A percentile compares a stretch with the other conserved stretches of the same genome.
Conservation (phyloP, 2,113 vertebrate genomes). For the Poicephalus meyeri region DNA sequence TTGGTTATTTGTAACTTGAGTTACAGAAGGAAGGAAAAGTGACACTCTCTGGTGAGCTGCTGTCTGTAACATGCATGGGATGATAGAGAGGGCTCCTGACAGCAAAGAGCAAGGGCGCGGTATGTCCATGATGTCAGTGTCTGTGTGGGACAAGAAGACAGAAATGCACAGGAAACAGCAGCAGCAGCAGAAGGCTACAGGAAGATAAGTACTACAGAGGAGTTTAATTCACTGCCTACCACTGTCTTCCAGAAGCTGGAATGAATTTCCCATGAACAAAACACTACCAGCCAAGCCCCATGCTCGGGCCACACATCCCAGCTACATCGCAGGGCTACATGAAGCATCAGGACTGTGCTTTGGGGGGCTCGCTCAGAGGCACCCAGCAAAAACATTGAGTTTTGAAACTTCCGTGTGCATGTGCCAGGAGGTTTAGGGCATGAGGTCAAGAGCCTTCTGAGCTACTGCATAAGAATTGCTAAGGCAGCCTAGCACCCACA, state of each 20-base stretch:
- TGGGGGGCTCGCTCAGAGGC: fast-evolving
- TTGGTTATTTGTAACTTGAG: neutral
- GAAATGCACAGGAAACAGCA: neutral
- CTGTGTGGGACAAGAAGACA: fast-evolving
- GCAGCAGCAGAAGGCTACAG: neutral
- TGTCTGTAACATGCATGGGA: neutral
- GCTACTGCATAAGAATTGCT: neutral
- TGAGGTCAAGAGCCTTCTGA: neutral
- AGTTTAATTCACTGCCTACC: neutral
- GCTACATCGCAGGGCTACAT: neutral
- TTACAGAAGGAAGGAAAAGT: neutral
- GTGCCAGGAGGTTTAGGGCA: neutral
- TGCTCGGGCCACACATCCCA: fast-evolving
- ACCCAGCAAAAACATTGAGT: neutral
- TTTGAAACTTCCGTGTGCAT: neutral
- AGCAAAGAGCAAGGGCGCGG: fast-evolving
- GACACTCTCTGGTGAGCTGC: neutral
- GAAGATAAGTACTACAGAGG: neutral
- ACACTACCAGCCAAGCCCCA: neutral
- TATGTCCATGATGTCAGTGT: fast-evolving
- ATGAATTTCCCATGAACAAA: neutral
- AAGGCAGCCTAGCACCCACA: neutral
- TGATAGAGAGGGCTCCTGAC: neutral
- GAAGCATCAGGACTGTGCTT: fast-evolving
- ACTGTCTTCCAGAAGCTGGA: neutral